phyloP scores from a whole-genome alignment of 2,888 invertebrate species.

The Epinotia ramella region DNA sequence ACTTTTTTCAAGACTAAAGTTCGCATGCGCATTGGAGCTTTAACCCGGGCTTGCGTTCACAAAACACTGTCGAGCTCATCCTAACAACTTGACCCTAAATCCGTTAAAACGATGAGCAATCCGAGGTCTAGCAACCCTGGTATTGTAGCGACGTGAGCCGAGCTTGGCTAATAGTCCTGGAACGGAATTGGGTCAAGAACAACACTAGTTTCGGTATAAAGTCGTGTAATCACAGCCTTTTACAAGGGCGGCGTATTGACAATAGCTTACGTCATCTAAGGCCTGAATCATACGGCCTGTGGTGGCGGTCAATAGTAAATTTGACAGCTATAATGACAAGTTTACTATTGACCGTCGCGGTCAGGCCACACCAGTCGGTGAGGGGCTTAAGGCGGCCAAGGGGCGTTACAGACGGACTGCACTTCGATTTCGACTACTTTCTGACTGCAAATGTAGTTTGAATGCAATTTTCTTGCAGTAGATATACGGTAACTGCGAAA shows the following conservation, averaged over 20 bases:
- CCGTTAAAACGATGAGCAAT: neutral
- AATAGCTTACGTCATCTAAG: conserved; percentile 21
- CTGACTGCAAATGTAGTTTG: no score
- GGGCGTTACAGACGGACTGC: no score
- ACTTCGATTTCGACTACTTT: no score
- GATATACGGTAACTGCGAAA: no score
- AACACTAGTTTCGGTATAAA: conserved; percentile 8
- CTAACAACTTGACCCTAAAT: neutral
- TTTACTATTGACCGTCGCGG: no score
- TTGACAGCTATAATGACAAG: no score
- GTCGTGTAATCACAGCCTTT: conserved; percentile 43
- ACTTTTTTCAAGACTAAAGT: no score
- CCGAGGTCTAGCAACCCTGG: neutral
- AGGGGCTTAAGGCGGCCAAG: no score
- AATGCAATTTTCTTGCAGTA: no score
- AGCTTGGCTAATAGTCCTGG: neutral
- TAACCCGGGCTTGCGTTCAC: neutral
- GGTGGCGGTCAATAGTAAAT: no score
- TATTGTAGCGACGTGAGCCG: neutral
- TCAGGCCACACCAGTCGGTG: no score
- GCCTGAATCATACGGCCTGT: no score
- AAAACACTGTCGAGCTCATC: neutral
- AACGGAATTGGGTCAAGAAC: conserved; percentile 14
- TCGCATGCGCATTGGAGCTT: neutral
- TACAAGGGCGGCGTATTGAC: conserved; percentile 38